Base-by-base conservation (phyloP, 92 coral and sea anemone species). In the Phymanthus crucifer region DNA sequence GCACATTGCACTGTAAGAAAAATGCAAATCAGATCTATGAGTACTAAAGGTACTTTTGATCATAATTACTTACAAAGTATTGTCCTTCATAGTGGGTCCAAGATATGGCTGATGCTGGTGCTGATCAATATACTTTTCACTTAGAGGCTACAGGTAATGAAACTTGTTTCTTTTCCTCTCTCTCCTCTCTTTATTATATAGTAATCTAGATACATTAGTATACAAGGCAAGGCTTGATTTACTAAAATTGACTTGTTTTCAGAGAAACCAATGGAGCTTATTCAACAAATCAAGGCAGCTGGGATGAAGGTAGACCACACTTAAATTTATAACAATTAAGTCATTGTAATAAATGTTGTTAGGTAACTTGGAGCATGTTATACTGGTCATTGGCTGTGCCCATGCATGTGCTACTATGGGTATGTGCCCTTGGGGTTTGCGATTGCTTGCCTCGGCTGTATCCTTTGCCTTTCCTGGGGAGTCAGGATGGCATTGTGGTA, bases 61-160 rank as follows among this genome's bases (percentile, higher is more conserved):
- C 7, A 37, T 38, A 4, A 6, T 38, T 38, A 70, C 46, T 29
- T 17, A 11, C 47, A 3, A 40, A 9, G 2, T 36, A 17, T 14
- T 50, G 29, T 74, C 21, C 26, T 74, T 72, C 6, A 11, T 65
- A 96, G 99, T 96, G 99, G 99, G 99, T 96, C 23, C 80, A 90
- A 79, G 99, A 96, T 68, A 96, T 96, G 98, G 99, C 99, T 2
- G 97, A 91, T 56, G 99, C 99, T 66, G 99, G 99, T 27, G 98
- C 98, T 40, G 87, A 93, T 73, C 99, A 96, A 50, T 96, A 93
- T 75, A 96, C 99, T 14, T 93, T 96, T 76, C 98, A 96, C 54
- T 85, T 96, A 65, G 99, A 96, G 81, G 99, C 99, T 19, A 96
- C 99, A 91, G 87, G 87, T 83, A 73, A 31, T 45, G 29, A 67